A percentile compares a stretch with the other conserved stretches of the same genome.
These are phyloP conservation scores for Megalonaias nervosa DNA, from an alignment of 1,140 invertebrate species.

Conservation along the genomic window DNA sequence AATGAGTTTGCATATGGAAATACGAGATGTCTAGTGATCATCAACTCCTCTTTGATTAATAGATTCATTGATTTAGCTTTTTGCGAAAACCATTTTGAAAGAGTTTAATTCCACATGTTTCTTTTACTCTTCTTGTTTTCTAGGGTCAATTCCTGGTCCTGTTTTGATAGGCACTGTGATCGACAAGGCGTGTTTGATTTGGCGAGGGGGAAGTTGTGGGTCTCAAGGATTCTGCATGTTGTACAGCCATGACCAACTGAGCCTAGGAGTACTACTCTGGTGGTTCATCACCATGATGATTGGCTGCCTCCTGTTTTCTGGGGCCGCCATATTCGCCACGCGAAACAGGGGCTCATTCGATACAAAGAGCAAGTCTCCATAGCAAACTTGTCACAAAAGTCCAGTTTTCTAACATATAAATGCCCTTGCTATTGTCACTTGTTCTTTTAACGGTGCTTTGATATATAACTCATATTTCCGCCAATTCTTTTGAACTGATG, in stretches of 20 bases:
- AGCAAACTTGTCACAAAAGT: conserved; percentile 1
- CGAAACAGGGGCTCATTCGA: conserved; percentile 1
- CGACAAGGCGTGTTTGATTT: conserved; percentile 65
- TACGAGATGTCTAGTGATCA: too few species aligned
- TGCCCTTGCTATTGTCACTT: too few species aligned
- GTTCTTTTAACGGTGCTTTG: too few species aligned
- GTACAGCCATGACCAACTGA: conserved; percentile 62
- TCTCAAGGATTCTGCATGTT: conserved; percentile 62
- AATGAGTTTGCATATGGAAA: too few species aligned
- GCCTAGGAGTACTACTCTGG: conserved; percentile 36
- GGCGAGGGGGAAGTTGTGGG: conserved; percentile 58
- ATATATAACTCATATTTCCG: too few species aligned
- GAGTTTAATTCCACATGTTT: too few species aligned
- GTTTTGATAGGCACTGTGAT: conserved; percentile 64
- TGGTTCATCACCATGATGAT: conserved; percentile 33
- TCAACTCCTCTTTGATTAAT: too few species aligned
- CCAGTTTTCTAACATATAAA: too few species aligned
- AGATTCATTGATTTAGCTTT: too few species aligned
- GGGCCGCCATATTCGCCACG: conserved; percentile 3
- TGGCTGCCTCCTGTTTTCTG: conserved; percentile 25
- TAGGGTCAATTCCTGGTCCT: conserved; percentile 65
- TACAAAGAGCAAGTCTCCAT: not conserved
- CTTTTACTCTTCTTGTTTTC: too few species aligned
- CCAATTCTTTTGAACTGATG: too few species aligned
- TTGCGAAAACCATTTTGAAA: too few species aligned